phyloP scores from a whole-genome alignment of 2,888 invertebrate genomes.

The Drosophila infuscata region DNA sequence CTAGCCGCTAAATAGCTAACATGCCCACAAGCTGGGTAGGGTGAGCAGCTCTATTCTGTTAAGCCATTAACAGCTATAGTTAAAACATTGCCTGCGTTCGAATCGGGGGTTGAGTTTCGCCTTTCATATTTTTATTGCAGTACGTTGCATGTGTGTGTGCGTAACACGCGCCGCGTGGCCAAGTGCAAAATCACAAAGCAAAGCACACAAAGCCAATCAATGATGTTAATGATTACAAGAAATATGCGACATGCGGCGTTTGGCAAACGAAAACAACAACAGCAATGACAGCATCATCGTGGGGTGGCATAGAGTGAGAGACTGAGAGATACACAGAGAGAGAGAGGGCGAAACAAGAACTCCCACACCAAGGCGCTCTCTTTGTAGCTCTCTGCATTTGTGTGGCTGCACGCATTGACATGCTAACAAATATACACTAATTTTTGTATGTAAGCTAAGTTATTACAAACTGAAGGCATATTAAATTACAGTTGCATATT shows the following conservation, averaged over 20 bases:
- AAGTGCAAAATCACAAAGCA: slow-evolving; percentile 66
- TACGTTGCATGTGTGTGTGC: slow-evolving; percentile 10
- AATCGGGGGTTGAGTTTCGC: slow-evolving; percentile 35
- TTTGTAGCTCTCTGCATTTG: slow-evolving; percentile 33
- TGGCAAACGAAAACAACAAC: slow-evolving; percentile 56
- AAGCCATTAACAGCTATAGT: slow-evolving; percentile 41
- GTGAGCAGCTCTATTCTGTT: slow-evolving; percentile 34
- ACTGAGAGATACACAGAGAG: background rate
- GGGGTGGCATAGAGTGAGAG: slow-evolving; percentile 18
- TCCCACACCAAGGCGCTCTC: slow-evolving; percentile 48
- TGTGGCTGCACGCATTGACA: slow-evolving; percentile 40
- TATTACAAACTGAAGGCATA: background rate
- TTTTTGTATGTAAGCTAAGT: background rate
- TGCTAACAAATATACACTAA: slow-evolving; percentile 17
- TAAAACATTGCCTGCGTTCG: slow-evolving; percentile 11
- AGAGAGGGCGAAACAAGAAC: slow-evolving; percentile 26
- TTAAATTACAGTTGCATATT: slow-evolving; percentile 8
- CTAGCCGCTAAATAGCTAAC: background rate
- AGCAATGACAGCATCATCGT: slow-evolving; percentile 25
- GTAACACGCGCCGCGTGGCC: slow-evolving; percentile 53
- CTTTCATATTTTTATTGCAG: slow-evolving; percentile 32
- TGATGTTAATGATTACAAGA: slow-evolving; percentile 62
- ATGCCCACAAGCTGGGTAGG: background rate
- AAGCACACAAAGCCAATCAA: slow-evolving; percentile 61
- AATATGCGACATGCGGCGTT: slow-evolving; percentile 59